Percentiles rank a stretch among this genome's conserved stretches.
Conservation (phyloP, 1,140 invertebrate genomes). For the Calephelis virginiensis region DNA sequence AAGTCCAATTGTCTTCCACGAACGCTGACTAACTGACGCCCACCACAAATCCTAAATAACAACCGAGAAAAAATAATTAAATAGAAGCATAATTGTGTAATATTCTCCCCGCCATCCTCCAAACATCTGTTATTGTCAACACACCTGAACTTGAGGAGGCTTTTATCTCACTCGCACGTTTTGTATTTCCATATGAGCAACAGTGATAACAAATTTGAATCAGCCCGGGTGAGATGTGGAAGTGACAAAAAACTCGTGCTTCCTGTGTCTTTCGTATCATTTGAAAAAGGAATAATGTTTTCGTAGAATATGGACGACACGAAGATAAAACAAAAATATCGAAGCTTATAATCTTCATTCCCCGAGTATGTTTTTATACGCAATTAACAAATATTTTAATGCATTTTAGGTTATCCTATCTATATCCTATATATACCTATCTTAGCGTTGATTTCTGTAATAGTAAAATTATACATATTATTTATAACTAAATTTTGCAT, state of each 20-base stretch:
- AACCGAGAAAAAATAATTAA: constrained; percentile 70
- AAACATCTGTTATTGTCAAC: constrained; percentile 77
- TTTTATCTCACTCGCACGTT: constrained; percentile 41
- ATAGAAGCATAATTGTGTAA: constrained; percentile 77
- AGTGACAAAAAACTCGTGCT: constrained; percentile 77
- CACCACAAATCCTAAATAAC: constrained; percentile 53
- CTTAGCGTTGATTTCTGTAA: too few species aligned
- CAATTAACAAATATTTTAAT: neutral
- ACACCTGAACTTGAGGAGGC: constrained; percentile 62
- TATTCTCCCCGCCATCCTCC: constrained; percentile 61
- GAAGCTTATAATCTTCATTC: neutral
- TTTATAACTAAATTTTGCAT: too few species aligned
- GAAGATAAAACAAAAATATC: constrained; percentile 31
- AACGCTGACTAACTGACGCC: constrained; percentile 45
- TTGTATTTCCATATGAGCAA: constrained; percentile 30
- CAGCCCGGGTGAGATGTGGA: constrained; percentile 62
- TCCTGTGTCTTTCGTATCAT: constrained; percentile 78
- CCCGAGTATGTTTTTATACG: neutral
- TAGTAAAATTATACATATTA: too few species aligned
- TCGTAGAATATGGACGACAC: constrained; percentile 41
- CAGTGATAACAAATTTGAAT: constrained; percentile 44
- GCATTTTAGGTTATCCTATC: neutral
- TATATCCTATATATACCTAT: too few species aligned
- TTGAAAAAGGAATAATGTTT: constrained; percentile 74
- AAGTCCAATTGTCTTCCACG: constrained; percentile 51